Evolutionary conservation across 2,888 invertebrate species (phyloP).

Genomic region (Dicroscelio sp.): DNA sequence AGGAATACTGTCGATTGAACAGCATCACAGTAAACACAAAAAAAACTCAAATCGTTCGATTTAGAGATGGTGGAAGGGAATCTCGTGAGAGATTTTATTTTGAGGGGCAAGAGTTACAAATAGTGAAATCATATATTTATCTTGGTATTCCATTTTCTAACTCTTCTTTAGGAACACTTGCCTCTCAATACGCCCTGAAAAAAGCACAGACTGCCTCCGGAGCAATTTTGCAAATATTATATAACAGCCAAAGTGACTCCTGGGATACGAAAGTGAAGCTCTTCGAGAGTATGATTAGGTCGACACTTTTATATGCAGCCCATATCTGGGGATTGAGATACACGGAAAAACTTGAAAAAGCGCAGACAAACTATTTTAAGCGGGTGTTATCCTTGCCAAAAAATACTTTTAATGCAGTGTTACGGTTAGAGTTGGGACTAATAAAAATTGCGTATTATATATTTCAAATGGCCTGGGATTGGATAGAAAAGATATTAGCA

Average conservation of each 20-base stretch:
- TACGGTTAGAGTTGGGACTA: background rate
- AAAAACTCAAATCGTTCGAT: background rate
- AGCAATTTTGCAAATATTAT: background rate
- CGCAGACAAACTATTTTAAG: constrained; percentile 3
- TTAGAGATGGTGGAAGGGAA: background rate
- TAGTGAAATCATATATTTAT: background rate
- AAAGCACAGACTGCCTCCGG: background rate
- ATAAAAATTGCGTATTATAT: background rate
- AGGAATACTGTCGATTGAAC: background rate
- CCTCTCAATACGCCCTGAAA: background rate
- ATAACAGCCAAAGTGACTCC: background rate
- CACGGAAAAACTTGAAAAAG: background rate
- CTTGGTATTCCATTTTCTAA: background rate
- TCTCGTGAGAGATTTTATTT: background rate
- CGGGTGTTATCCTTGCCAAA: background rate
- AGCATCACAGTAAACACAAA: background rate
- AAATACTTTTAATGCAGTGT: background rate
- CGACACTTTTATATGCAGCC: constrained; percentile 43
- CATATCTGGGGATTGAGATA: constrained; percentile 40
- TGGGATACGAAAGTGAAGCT: background rate
- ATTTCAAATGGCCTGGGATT: background rate
- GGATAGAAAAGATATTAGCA: background rate
- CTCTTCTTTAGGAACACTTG: background rate
- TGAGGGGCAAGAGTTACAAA: background rate
- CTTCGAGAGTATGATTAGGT: background rate